Percentiles rank a stretch among this genome's conserved stretches.
These are phyloP conservation scores for Monarcha castaneiventris DNA, from an alignment of 2,113 vertebrate species.

Conservation along the genomic window DNA sequence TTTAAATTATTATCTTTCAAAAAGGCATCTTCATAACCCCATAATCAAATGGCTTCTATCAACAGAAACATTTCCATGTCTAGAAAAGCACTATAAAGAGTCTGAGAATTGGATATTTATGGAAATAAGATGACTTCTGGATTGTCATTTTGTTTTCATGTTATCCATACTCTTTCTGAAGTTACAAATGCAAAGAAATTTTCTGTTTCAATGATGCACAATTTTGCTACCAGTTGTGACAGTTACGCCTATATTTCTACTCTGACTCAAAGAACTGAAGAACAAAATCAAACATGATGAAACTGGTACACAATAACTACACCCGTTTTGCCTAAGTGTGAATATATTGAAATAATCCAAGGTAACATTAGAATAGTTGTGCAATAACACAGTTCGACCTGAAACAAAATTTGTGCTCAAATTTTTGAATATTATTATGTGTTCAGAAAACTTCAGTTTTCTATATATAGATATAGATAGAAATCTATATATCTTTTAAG, in stretches of 20 bases:
- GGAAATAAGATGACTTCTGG: constrained; percentile 34
- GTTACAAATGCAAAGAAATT: constrained; percentile 8
- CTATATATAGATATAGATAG: too few species aligned
- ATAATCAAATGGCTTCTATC: constrained; percentile 41
- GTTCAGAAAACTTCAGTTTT: neutral
- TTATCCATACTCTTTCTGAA: constrained; percentile 20
- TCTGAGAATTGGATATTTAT: constrained; percentile 41
- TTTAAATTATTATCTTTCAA: constrained; percentile 47
- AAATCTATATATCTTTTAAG: neutral
- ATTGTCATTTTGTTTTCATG: constrained; percentile 45
- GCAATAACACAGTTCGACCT: neutral
- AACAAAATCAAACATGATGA: neutral
- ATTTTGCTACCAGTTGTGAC: constrained; percentile 2
- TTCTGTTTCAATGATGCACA: neutral
- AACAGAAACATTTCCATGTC: constrained; percentile 20
- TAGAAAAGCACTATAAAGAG: constrained; percentile 15
- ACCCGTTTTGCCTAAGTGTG: neutral
- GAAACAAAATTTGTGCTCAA: neutral
- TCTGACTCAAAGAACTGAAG: neutral
- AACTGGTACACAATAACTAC: neutral
- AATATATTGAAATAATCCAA: neutral
- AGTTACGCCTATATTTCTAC: neutral
- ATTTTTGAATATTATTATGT: neutral
- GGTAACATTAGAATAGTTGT: neutral
- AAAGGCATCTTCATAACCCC: constrained; percentile 20